Evolutionary conservation across 2,888 invertebrate genomes (phyloP), one percentile per base, ranked within the genome.

Genomic region (Nezara viridula): DNA sequence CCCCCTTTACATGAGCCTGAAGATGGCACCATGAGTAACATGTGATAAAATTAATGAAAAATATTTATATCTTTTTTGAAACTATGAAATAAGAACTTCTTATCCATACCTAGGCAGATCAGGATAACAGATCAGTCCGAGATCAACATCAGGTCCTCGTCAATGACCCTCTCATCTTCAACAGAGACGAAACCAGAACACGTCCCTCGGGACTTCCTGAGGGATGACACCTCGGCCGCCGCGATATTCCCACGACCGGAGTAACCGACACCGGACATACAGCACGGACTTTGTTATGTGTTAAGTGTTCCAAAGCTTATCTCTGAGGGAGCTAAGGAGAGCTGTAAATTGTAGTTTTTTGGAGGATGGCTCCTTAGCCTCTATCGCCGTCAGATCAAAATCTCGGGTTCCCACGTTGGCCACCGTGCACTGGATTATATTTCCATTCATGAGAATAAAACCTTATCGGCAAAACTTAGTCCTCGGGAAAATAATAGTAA

Each of bases 331-430:
- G 12, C 27, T 60, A 60, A 60, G 60, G 60, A 60, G 60, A 27
- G 27, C 60, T 27, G 60, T 60, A 60, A 60, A 60, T 60, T 27
- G 60, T 60, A 60, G 27, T 60, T 60, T 60, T 60, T 60, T 60
- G 27, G 60, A 5, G 27, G 60, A 27, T 14, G 27, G n/a, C 9
- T 27, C 60, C n/a, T 27, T 10, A 12, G n/a, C 14, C 60, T 27
- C 27, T 60, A 60, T 60, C 60, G 60, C 27, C 60, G 60, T 60
- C 27, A 60, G 60, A 60, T 60, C 60, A 60, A 32, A 60, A 60
- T 60, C 27, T 16, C 27, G 27, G 27, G 60, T 60, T 60, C 60
- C 60, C 60, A 60, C 60, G 60, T 27, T 16, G 16, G 60, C 60
- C 60, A 60, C 60, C 60, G 27, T 27, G 5, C 16, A 27, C 27